phyloP scores from a whole-genome alignment of 2,888 invertebrate genomes.

The Podabrus alpinus region DNA sequence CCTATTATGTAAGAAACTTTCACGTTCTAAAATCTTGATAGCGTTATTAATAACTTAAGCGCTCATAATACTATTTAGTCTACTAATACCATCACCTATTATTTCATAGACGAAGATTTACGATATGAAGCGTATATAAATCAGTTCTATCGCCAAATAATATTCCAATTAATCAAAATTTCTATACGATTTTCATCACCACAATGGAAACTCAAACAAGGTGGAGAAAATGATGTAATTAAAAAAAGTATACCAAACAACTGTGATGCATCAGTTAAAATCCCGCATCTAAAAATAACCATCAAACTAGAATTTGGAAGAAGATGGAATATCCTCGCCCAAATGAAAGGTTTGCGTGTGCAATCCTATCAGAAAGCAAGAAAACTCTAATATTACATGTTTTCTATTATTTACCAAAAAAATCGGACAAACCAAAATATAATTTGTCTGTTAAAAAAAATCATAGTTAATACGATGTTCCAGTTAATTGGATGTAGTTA shows the following conservation, averaged over 20 bases:
- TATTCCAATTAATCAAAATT: background rate
- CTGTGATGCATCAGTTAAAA: background rate
- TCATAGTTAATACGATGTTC: background rate
- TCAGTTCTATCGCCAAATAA: background rate
- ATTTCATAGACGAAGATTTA: background rate
- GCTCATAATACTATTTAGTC: background rate
- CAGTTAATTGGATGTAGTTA: background rate
- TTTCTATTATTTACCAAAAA: background rate
- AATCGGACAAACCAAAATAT: background rate
- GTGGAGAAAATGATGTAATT: no score
- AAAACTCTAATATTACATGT: background rate
- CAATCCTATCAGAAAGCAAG: background rate
- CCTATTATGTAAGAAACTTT: background rate
- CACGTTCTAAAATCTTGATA: background rate
- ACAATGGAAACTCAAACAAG: no score
- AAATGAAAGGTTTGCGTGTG: background rate
- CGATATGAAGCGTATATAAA: background rate
- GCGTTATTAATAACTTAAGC: background rate
- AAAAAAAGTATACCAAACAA: background rate
- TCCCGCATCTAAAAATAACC: background rate
- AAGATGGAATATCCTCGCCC: background rate
- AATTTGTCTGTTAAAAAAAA: background rate
- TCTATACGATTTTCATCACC: background rate
- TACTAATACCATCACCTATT: background rate
- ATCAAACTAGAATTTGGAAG: background rate